Conservation (phyloP, 2,888 invertebrate genomes). For the Entomobrya proxima region DNA sequence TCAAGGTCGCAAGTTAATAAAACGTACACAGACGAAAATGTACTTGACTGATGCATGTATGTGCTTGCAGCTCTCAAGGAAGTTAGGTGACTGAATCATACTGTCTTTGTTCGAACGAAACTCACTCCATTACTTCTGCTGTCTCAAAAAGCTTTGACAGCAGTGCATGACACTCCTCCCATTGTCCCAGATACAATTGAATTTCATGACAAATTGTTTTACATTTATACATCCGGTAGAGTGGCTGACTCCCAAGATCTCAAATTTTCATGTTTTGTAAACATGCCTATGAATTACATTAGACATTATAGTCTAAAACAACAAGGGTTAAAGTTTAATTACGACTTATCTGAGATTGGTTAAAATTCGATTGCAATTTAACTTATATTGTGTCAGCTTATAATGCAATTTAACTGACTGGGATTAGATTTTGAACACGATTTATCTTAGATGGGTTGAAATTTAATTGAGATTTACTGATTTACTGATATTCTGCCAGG, state of each 20-base stretch:
- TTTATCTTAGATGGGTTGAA: too few relatives aligned
- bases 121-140: slow-evolving; percentile 60
- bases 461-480: too few relatives aligned
- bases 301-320: background rate
- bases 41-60: background rate
- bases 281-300: background rate
- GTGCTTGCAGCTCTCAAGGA: slow-evolving; percentile 65
- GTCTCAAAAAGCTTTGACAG: slow-evolving; percentile 81
- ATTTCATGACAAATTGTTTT: slow-evolving; percentile 89
- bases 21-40: background rate
- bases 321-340: too few relatives aligned
- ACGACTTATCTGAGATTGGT: too few relatives aligned
- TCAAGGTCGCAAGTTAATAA: too few relatives aligned
- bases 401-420: too few relatives aligned
- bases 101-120: slow-evolving; percentile 27
- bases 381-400: too few relatives aligned
- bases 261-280: background rate
- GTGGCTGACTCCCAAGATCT: background rate
- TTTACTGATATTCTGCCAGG: too few relatives aligned
- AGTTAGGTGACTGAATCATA: slow-evolving; percentile 50
- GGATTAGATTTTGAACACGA: too few relatives aligned
- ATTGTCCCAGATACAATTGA: slow-evolving; percentile 79
- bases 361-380: too few relatives aligned
- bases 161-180: slow-evolving; percentile 81
- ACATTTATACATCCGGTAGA: slow-evolving; percentile 90